Conservation (phyloP, 2,888 invertebrate species). For the Ceraclea dissimilis region DNA sequence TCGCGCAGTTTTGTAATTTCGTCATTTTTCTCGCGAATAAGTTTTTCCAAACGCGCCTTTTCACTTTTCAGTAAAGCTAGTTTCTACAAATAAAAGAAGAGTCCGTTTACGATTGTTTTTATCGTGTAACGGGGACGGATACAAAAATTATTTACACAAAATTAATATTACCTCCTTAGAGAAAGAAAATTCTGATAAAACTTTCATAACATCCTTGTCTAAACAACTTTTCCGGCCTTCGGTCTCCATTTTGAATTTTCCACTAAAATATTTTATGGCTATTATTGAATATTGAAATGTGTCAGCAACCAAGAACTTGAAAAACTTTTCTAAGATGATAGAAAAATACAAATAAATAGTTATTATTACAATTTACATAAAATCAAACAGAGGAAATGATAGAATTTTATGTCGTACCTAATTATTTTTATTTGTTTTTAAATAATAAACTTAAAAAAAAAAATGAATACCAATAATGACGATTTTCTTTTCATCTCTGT, state of each 20-base stretch:
- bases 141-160: too few species aligned
- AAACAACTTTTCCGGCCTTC: conserved; percentile 1
- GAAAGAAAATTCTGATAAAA: conserved; percentile 13
- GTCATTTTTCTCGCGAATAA: conserved; percentile 1
- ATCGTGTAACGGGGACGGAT: too few species aligned
- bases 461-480: too few species aligned
- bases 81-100: conserved; percentile 33
- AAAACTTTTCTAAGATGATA: neutral
- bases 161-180: conserved; percentile 9
- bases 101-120: too few species aligned
- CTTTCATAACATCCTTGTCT: conserved; percentile 20
- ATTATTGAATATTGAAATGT: too few species aligned
- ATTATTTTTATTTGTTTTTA: neutral
- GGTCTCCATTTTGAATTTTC: conserved; percentile 10
- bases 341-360: neutral
- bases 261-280: neutral
- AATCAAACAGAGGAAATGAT: neutral
- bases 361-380: neutral
- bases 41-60: conserved; percentile 5
- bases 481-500: too few species aligned
- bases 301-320: neutral
- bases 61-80: conserved; percentile 25
- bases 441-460: neutral
- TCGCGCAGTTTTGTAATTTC: conserved; percentile 39
- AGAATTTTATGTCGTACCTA: neutral